Evolutionary conservation across 2,113 vertebrate genomes (phyloP).

Genomic region (Anolis sagrei): DNA sequence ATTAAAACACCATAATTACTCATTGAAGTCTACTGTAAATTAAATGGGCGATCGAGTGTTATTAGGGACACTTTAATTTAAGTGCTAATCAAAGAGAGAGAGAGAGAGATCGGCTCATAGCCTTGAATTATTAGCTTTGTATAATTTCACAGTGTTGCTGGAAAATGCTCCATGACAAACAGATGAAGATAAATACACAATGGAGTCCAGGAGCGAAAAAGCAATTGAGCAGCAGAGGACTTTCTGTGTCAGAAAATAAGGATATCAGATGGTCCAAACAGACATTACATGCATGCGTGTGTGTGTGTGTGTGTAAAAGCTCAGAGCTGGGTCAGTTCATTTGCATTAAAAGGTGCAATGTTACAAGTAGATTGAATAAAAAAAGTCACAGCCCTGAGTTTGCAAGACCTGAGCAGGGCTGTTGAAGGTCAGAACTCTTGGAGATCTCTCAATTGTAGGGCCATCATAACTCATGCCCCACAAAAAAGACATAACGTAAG

Average conservation of each 20-base stretch:
- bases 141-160: slow-evolving; percentile 53
- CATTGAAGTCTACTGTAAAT: slow-evolving; percentile 50
- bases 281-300: background rate
- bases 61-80: slow-evolving; percentile 51
- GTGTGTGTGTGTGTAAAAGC: too few species aligned
- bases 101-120: slow-evolving; percentile 27
- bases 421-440: too few species aligned
- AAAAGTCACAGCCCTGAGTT: too few species aligned
- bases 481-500: too few species aligned
- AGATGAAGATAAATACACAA: slow-evolving; percentile 52
- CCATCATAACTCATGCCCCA: too few species aligned
- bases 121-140: slow-evolving; percentile 53
- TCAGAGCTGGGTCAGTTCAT: too few species aligned
- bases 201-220: slow-evolving; percentile 49
- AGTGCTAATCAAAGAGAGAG: slow-evolving; percentile 24
- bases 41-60: slow-evolving; percentile 35
- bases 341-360: background rate
- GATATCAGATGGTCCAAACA: background rate
- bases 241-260: slow-evolving; percentile 6
- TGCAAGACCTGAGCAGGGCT: too few species aligned
- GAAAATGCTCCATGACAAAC: slow-evolving; percentile 53
- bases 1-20: slow-evolving; percentile 48
- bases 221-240: slow-evolving; percentile 35
- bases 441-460: too few species aligned
- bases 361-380: background rate